Conservation (phyloP, 2,888 invertebrate genomes). For the Xanthorhoe designata region DNA sequence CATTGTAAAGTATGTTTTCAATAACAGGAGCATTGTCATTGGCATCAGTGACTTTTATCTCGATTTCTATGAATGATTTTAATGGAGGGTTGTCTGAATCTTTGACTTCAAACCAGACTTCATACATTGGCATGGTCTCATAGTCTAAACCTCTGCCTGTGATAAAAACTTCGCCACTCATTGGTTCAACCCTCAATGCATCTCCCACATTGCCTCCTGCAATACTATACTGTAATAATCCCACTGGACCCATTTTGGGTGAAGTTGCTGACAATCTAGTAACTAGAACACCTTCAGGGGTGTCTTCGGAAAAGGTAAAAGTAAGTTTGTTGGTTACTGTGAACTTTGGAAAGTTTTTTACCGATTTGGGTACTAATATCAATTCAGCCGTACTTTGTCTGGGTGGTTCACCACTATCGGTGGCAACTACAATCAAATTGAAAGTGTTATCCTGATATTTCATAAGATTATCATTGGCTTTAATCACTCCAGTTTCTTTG, state of each 20-base stretch:
- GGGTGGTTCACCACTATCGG: slow-evolving; percentile 90
- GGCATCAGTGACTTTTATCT: slow-evolving; percentile 95
- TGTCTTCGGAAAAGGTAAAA: slow-evolving; percentile 93
- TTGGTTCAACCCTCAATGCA: slow-evolving; percentile 92
- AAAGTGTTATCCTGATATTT: slow-evolving; percentile 85
- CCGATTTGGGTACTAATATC: slow-evolving; percentile 90
- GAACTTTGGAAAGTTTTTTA: slow-evolving; percentile 92
- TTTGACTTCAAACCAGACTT: slow-evolving; percentile 96
- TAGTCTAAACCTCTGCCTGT: slow-evolving; percentile 93
- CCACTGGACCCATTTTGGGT: slow-evolving; percentile 90
- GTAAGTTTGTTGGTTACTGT: slow-evolving; percentile 88
- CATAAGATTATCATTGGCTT: slow-evolving; percentile 89
- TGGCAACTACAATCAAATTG: slow-evolving; percentile 91
- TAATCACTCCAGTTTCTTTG: slow-evolving; percentile 93
- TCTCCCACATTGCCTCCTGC: slow-evolving; percentile 97
- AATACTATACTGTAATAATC: slow-evolving; percentile 91
- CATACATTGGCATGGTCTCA: slow-evolving; percentile 92
- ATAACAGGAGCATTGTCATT: slow-evolving; percentile 97
- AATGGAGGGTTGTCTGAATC: slow-evolving; percentile 94
- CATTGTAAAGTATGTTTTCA: slow-evolving; percentile 92
- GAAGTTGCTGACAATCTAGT: slow-evolving; percentile 92
- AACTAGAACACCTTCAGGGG: slow-evolving; percentile 90
- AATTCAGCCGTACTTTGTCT: slow-evolving; percentile 91
- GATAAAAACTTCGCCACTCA: slow-evolving; percentile 92
- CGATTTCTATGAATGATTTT: slow-evolving; percentile 91